Base-by-base conservation (phyloP, 2,113 vertebrate species). In the Zosterops lateralis region DNA sequence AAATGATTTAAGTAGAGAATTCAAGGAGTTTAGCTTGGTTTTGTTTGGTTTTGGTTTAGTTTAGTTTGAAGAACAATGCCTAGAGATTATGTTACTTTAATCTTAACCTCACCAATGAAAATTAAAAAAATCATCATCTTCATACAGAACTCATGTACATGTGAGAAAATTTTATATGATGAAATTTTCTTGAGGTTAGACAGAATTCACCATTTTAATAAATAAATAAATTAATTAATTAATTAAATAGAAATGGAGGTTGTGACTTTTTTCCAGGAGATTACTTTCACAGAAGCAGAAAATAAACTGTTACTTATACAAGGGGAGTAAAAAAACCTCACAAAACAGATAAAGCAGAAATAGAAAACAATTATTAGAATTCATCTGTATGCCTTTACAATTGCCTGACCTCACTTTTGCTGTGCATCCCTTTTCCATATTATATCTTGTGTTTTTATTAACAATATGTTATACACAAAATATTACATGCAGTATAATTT, bases 1-100 rank as follows among this genome's bases (percentile, higher is more conserved):
- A 90, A 97, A 86, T 84, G 66, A 96, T 70, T 85, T 84, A 93
- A 88, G 36, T 42, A 90, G 71, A 89, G 6, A 32, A 92, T 47
- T 62, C 3, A 3, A 93, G 25, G 40, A 77, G 15, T 79, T 54
- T 50, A 14, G 24, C 66, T 60, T 64, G 36, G 20, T 74, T 42
- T 51, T 12, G 24, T 72, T 54, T 58, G 29, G 21, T 82, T 67
- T 77, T 76, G 34, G 44, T 57, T 45, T 66, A 62, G 9, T 81
- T 61, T 86, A 21, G 29, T 71, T 45, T 60, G 65, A 61, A 89
- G 61, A 91, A 89, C 47, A 81, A 19, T 12, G 10, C 5, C n/a
- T 74, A 65, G 71, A 42, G 32, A 67, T 90, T 77, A 68, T 7
- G 2, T 82, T 82, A 90, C 64, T 89, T 91, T 90, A 94, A 89